Evolutionary conservation across 2,888 invertebrate species (phyloP).

Genomic region (Asteroscopus sphinx): DNA sequence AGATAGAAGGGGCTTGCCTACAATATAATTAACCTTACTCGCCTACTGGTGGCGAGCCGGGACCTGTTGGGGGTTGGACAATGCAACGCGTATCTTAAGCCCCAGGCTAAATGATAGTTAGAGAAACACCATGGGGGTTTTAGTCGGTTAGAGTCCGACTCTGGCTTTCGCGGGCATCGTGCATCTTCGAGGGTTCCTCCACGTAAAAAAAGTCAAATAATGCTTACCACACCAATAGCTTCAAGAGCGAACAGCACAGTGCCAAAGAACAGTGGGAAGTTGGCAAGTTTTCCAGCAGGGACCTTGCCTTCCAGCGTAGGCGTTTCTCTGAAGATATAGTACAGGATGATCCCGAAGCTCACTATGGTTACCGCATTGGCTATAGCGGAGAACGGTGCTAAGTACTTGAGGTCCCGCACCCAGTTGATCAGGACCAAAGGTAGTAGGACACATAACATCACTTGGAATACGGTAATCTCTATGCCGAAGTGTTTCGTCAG

Average conservation of each 20-base stretch:
- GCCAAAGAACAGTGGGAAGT: slow-evolving; percentile 98
- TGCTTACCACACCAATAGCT: slow-evolving; percentile 96
- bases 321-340: slow-evolving; percentile 94
- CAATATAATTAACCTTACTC: no score
- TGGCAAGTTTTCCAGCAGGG: slow-evolving; percentile 91
- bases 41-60: no score
- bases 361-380: slow-evolving; percentile 96
- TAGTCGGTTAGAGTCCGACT: no score
- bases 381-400: slow-evolving; percentile 97
- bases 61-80: no score
- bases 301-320: slow-evolving; percentile 91
- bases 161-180: no score
- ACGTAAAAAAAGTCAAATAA: no score
- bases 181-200: no score
- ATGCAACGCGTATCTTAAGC: no score
- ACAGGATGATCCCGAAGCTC: slow-evolving; percentile 96
- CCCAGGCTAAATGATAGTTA: no score
- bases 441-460: slow-evolving; percentile 93
- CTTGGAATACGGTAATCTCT: slow-evolving; percentile 89
- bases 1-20: no score
- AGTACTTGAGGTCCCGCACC: slow-evolving; percentile 94
- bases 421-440: slow-evolving; percentile 95
- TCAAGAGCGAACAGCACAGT: slow-evolving; percentile 98
- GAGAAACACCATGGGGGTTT: no score
- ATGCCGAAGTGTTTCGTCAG: slow-evolving; percentile 87